Evolutionary conservation across 2,113 vertebrate species (phyloP), one percentile per base, ranked within the genome.

Genomic region (Thinocorus orbignyianus): DNA sequence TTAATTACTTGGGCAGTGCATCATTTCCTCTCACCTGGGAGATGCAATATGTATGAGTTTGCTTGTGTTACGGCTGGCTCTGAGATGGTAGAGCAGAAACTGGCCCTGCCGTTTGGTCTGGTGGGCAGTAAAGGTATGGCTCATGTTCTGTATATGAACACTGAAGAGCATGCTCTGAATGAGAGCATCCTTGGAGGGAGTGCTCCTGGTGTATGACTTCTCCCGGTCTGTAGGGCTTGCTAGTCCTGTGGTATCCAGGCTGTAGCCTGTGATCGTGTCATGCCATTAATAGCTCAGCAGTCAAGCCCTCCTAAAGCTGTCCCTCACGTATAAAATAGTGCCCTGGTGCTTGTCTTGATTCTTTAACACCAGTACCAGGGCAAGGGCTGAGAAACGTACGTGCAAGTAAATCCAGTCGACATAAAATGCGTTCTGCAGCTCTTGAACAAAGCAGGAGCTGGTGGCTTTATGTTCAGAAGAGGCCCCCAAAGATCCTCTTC

Each of bases 31-130:
- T 88, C 85, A 66, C 85, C 86, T 76, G 96, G 58, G 86, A 80
- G 88, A 78, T 98, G 93, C 88, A 96, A 41, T 93, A 96, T 97
- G 97, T 78, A 95, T 91, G 95, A 96, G 84, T 26, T 13, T n/a
- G 71, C 96, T 97, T 78, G 72, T 37, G 66, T 98, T 97, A 95
- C 81, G 12, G 68, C 76, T 76, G 69, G 78, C 44, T 61, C 78
- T 55, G 57, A 92, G 81, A 25, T 72, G 35, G 48, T 14, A 55
- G 46, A 61, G 83, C 76, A 22, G 52, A 48, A 66, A 19, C 2
- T 48, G 25, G 62, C 65, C 42, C 39, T 37, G 86, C 52, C 33
- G 4, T 51, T n/a, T 17, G 9, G 30, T 23, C 41, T 70, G 44
- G 60, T 71, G 39, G 68, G 31, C 73, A 3, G 13, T 10, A 16